Percentiles rank a stretch among this genome's conserved stretches.
Evolutionary conservation across 2,888 invertebrate species (phyloP).

Genomic region (Meganola albula): DNA sequence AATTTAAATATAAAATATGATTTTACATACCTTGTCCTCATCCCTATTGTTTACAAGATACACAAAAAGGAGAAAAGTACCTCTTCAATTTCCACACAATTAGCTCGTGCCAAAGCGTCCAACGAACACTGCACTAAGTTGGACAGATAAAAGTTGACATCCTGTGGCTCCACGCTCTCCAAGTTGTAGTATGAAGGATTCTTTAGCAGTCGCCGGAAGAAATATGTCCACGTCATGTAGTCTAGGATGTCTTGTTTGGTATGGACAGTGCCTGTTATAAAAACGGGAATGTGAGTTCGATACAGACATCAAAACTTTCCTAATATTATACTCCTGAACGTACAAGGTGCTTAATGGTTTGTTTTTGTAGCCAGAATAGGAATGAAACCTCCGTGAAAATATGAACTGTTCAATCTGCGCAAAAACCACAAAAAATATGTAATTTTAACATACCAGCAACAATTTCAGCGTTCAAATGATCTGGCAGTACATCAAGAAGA

Average conservation of each 20-base stretch:
- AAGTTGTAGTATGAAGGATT: slow-evolving; percentile 95
- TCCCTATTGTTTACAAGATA: too few relatives aligned
- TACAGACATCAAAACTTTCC: too few relatives aligned
- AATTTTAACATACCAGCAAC: slow-evolving; percentile 85
- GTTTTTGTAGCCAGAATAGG: too few relatives aligned
- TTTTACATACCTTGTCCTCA: too few relatives aligned
- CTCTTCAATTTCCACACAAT: slow-evolving; percentile 88
- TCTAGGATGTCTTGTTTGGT: slow-evolving; percentile 95
- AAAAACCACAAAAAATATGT: too few relatives aligned
- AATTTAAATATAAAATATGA: too few relatives aligned
- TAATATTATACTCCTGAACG: too few relatives aligned
- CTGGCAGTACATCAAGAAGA: slow-evolving; percentile 91
- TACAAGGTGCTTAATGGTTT: too few relatives aligned
- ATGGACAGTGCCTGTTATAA: slow-evolving; percentile 86
- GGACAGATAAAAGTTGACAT: slow-evolving; percentile 87
- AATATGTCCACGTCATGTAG: slow-evolving; percentile 99
- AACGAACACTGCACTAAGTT: slow-evolving; percentile 88
- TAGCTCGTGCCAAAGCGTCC: slow-evolving; percentile 82
- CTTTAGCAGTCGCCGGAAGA: slow-evolving; percentile 93
- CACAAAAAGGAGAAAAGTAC: too few relatives aligned
- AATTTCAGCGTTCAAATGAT: slow-evolving; percentile 98
- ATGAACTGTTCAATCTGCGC: too few relatives aligned
- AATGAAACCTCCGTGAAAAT: too few relatives aligned
- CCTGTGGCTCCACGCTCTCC: slow-evolving; percentile 81
- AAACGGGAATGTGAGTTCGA: not conserved